A percentile compares a stretch with the other conserved stretches of the same genome.
These are phyloP conservation scores for Nasonia longicornis DNA, from an alignment of 1,140 invertebrate genomes.

Conservation along the genomic window DNA sequence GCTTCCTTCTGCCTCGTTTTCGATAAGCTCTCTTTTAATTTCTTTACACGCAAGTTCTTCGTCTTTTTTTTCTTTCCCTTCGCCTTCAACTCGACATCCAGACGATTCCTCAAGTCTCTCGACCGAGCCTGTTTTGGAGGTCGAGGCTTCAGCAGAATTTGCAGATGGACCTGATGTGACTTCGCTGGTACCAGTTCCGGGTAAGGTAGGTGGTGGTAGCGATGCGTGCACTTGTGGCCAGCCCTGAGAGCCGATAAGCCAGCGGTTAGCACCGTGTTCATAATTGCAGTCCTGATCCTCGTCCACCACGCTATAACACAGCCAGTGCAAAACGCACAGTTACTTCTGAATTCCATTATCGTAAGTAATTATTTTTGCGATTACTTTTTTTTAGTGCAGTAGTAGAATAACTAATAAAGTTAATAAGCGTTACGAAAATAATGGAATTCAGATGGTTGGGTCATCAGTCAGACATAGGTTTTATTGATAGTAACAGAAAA, in stretches of 20 bases:
- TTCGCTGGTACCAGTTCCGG: slow-evolving; percentile 45
- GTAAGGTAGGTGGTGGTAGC: slow-evolving; percentile 56
- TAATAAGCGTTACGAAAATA: not conserved
- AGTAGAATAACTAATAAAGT: not conserved
- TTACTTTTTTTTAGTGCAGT: not conserved
- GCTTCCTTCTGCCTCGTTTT: not conserved
- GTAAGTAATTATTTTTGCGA: too few relatives aligned
- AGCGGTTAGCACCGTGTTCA: slow-evolving; percentile 62
- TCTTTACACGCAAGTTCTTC: not conserved
- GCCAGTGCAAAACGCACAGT: slow-evolving; percentile 35
- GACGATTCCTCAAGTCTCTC: not conserved
- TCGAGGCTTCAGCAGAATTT: slow-evolving; percentile 30
- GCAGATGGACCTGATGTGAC: not conserved
- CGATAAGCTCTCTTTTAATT: not conserved
- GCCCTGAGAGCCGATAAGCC: slow-evolving; percentile 64
- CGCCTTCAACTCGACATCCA: not conserved
- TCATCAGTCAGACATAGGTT: not conserved
- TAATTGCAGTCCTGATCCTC: slow-evolving; percentile 54
- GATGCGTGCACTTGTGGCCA: slow-evolving; percentile 51
- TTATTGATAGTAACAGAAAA: not conserved
- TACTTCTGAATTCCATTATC: not conserved
- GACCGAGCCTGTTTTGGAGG: not conserved
- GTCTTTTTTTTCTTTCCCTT: not conserved
- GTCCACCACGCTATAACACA: slow-evolving; percentile 59
- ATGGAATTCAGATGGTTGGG: not conserved